Evolutionary conservation across 2,113 vertebrate species (phyloP), one percentile per base, ranked within the genome.

Genomic region (Charadrius vociferus): DNA sequence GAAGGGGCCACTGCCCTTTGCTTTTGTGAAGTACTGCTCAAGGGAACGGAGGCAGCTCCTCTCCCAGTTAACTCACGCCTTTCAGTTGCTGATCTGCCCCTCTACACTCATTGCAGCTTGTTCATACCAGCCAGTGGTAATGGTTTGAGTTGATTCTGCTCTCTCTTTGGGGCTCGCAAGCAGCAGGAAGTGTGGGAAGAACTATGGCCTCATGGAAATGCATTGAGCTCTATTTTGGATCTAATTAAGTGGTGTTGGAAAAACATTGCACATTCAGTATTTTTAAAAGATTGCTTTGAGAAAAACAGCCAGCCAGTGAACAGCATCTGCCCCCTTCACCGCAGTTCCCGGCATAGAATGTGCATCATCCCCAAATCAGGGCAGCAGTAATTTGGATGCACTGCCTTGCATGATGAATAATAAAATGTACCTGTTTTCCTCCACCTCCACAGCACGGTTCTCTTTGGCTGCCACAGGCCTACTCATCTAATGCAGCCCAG

Each of bases 241-340:
- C 22, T 72, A 74, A 83, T 79, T 92, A 88, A 81, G 14, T 36
- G 36, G 36, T 72, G 67, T 61, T 92, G 73, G 49, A 85, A 79
- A 93, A 94, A 70, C 15, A 85, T 34, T 55, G 61, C 49, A 66
- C 49, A 41, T 61, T 26, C 39, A 53, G 10, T 94, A 85, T 77
- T 93, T 95, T 93, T 88, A 77, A 83, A 93, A 86, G 52, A 45
- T 34, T 49, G 26, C 43, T 92, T 37, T 90, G 66, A 72, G 71
- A 37, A 91, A 72, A 84, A 77, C 52, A 23, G 5, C 4, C 7
- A 91, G 36, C 47, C 55, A 71, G 37, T 20, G 61, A 94, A 55
- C 19, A 83, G 80, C 62, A 75, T 26, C 61, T 90, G 65, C 61
- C 24, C 49, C 32, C 73, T 87, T 89, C 43, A 53, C 37, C 0